Base-by-base conservation (phyloP, 64 coral and sea anemone genomes). In the Orbicella faveolata region DNA sequence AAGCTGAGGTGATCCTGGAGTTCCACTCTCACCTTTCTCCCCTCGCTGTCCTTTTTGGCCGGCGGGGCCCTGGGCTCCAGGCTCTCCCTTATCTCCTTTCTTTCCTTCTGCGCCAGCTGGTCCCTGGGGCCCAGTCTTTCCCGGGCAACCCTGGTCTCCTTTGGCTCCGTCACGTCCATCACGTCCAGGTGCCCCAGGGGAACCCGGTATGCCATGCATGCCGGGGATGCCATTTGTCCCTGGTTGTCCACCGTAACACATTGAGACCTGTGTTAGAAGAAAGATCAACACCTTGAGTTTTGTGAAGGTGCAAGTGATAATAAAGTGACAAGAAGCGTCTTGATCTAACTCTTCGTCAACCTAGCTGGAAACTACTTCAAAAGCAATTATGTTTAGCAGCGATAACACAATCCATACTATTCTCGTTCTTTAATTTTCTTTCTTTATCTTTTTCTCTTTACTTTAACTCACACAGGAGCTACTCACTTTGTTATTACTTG, bases 41-140 rank as follows among this genome's bases (percentile, higher is more conserved):
- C 87, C 74, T 34, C 36, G 75, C 61, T 78, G 26, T 88, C 88
- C 88, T 12, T 78, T 63, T 51, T 36, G 34, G 9, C 88, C 88
- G 4, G 15, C 34, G n/a, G 17, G 18, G 51, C 88, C 88, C 11
- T 61, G 76, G 4, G 10, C 13, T 36, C 88, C 88, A 67, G 53
- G 25, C 16, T 74, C 72, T 74, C 72, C 72, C 72, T 74, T 74
- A 23, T 7, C 18, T 21, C 64, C 64, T n/a, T 67, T 67, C 18
- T 12, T 18, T 18, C n/a, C n/a, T 9, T n/a, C 14, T 30, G 36
- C 63, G 11, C 26, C 53, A 83, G 61, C 9, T 16, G 26, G 30
- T 34, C 78, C 34, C 11, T 52, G 0, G 7, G 23, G 67, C 7
- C 67, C 67, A 70, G 75, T 51, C 19, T 78, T 78, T 78, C 75